Evolutionary conservation across 2,113 vertebrate species (phyloP).

Genomic region (Ageneiosus marmoratus): DNA sequence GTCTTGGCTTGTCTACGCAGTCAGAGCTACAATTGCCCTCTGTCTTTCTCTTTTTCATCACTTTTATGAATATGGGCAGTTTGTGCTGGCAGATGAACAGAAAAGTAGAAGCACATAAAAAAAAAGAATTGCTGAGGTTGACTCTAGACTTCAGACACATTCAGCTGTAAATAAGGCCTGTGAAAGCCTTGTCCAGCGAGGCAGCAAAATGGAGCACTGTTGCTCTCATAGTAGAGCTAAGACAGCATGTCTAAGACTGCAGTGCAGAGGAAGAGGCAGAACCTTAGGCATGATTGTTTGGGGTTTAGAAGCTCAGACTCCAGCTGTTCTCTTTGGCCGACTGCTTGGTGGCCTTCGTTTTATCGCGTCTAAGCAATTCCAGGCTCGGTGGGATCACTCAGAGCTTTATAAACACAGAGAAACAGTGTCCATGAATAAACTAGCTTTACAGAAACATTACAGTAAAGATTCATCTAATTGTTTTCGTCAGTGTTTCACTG

Average conservation of each 20-base stretch:
- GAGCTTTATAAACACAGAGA: slow-evolving; percentile 10
- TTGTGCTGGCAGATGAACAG: slow-evolving; percentile 7
- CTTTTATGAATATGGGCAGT: slow-evolving; percentile 3
- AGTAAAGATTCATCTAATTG: background rate
- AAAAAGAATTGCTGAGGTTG: slow-evolving; percentile 21
- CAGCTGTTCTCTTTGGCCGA: slow-evolving; percentile 28
- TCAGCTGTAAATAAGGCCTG: slow-evolving; percentile 23
- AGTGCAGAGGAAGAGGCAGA: slow-evolving; percentile 6
- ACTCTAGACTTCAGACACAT: slow-evolving; percentile 12
- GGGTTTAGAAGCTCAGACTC: slow-evolving; percentile 14
- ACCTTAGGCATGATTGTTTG: slow-evolving; percentile 4
- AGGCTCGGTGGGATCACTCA: slow-evolving; percentile 11
- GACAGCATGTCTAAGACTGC: slow-evolving; percentile 28
- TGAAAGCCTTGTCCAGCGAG: slow-evolving; percentile 27
- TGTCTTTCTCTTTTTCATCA: background rate
- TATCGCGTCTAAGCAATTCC: slow-evolving; percentile 29
- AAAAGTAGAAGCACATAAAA: slow-evolving; percentile 5
- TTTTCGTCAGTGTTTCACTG: background rate
- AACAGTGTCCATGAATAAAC: background rate
- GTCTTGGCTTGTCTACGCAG: background rate
- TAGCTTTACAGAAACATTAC: background rate
- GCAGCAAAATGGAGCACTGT: slow-evolving; percentile 26
- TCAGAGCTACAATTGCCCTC: background rate
- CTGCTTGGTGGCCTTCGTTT: background rate
- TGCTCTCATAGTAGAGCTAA: background rate